Conservation (phyloP, 2,797 vertebrate species). For the Cirrhinus mrigala region DNA sequence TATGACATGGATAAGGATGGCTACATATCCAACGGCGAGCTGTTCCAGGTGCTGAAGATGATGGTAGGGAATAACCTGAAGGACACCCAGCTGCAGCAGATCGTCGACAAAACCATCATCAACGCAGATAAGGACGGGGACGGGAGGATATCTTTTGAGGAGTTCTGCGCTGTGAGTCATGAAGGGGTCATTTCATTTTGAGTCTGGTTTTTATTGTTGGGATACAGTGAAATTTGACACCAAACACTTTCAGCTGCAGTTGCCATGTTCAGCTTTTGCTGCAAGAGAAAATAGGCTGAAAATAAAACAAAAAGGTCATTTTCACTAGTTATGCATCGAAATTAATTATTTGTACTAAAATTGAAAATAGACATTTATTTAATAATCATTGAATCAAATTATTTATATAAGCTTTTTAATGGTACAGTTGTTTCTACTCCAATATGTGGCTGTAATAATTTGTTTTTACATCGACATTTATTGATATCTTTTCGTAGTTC, state of each 20-base stretch:
- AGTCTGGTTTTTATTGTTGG: not conserved
- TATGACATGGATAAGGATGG: slow-evolving; percentile 96
- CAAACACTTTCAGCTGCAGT: not conserved
- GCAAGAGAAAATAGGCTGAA: not conserved
- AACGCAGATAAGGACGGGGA: slow-evolving; percentile 92
- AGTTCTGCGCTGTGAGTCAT: slow-evolving; percentile 89
- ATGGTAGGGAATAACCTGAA: slow-evolving; percentile 97
- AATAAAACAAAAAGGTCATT: not conserved
- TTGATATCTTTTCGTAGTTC: not conserved
- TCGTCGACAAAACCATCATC: slow-evolving; percentile 83
- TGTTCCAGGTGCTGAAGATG: slow-evolving; percentile 95
- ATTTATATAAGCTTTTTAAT: too few species aligned
- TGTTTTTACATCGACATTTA: too few species aligned
- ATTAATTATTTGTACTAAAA: too few species aligned
- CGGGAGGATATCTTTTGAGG: slow-evolving; percentile 92
- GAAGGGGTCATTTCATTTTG: not conserved
- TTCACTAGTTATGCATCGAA: too few species aligned
- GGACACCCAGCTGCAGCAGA: slow-evolving; percentile 95
- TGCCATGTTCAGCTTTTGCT: not conserved
- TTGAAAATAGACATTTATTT: too few species aligned
- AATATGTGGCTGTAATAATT: too few species aligned
- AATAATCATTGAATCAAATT: not conserved
- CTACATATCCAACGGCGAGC: slow-evolving; percentile 93
- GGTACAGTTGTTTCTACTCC: not conserved
- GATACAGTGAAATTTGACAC: not conserved